A percentile compares a stretch with the other conserved stretches of the same genome.
These are phyloP conservation scores for Erpetoichthys calabaricus DNA, from an alignment of 2,797 vertebrate species.

Conservation along the genomic window DNA sequence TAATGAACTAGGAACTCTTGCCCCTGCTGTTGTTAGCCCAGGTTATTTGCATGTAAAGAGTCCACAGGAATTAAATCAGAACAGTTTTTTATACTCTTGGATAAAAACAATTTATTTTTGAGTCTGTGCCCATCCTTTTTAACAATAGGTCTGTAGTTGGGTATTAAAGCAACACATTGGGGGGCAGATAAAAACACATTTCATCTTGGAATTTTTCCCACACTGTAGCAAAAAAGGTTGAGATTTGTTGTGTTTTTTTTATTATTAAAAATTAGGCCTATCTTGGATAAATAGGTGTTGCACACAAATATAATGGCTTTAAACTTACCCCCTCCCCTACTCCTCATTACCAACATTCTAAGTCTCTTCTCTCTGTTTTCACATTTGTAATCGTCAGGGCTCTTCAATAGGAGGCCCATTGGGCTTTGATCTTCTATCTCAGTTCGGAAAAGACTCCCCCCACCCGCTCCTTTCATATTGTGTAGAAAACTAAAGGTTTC, in stretches of 20 bases:
- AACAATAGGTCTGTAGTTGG: conserved; percentile 33
- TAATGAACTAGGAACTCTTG: conserved; percentile 20
- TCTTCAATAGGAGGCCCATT: conserved; percentile 88
- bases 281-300: conserved; percentile 30
- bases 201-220: conserved; percentile 41
- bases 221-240: conserved; percentile 26
- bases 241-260: conserved; percentile 23
- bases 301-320: conserved; percentile 42
- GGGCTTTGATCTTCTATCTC: conserved; percentile 83
- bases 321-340: conserved; percentile 38
- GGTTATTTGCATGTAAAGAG: conserved; percentile 27
- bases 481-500: conserved; percentile 57
- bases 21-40: conserved; percentile 10
- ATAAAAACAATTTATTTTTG: conserved; percentile 43
- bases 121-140: conserved; percentile 28
- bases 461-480: conserved; percentile 48
- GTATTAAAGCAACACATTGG: conserved; percentile 32
- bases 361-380: conserved; percentile 47
- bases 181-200: conserved; percentile 30
- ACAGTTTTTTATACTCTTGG: conserved; percentile 24
- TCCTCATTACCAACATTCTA: conserved; percentile 46
- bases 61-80: conserved; percentile 21
- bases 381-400: conserved; percentile 72
- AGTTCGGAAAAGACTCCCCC: conserved; percentile 45
- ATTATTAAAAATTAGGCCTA: conserved; percentile 37